Evolutionary conservation across 2,888 invertebrate species (phyloP), one percentile per base, ranked within the genome.

Genomic region (Sphecodes monilicornis): DNA sequence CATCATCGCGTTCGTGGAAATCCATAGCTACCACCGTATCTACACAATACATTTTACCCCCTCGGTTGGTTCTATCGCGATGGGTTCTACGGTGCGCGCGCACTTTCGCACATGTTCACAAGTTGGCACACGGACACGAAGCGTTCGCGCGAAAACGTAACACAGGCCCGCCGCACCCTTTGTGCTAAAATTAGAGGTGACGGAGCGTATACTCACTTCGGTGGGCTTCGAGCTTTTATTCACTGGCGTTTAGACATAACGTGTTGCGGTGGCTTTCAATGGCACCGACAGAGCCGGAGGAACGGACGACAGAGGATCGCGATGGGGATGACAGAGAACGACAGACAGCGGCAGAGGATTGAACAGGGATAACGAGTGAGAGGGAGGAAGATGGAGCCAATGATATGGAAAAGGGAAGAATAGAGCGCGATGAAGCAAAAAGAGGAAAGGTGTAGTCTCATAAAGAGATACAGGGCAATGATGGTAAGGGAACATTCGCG

Each of bases 181-280:
- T 93, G 93, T 93, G 93, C 93, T 93, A 93, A 93, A 93, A 93
- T 93, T 93, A 92, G 93, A 93, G 92, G 91, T 93, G 93, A 93
- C 93, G 93, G 92, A 50, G 50, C 91, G 91, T 91, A 90, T 91
- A 93, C 90, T 92, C 92, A 91, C 93, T 92, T 90, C 87, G 89
- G 75, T 92, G 91, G 57, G 90, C 90, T 92, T 91, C 88, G 88
- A 90, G 91, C 92, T 91, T 91, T 91, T 91, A 91, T 91, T 90
- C 91, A 86, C 87, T 84, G 87, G 86, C 89, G 89, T 90, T 91
- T 88, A 88, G 90, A 90, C 89, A 83, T 89, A 90, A 91, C 88
- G 86, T 85, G 88, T 86, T 85, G 85, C 86, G 84, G 86, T 29
- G 86, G 86, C 86, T 91, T 91, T 88, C 86, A 89, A 85, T 89